These are phyloP conservation scores for Eucriotettix oculatus DNA, from an alignment of 2,888 invertebrate species.

Conservation along the genomic window DNA sequence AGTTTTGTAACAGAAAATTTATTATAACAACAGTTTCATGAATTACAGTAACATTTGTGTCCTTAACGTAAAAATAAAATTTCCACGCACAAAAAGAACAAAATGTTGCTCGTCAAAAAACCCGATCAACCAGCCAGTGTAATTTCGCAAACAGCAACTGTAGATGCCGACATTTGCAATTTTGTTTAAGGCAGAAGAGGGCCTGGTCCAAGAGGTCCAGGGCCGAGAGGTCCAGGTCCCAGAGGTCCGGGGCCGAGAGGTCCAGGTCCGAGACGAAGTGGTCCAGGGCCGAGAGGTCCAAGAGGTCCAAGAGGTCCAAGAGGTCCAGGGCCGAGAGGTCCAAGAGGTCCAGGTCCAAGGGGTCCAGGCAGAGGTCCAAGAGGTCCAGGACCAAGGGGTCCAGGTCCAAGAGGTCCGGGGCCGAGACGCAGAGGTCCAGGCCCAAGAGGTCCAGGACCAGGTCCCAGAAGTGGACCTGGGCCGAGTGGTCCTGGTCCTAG, in stretches of 20 bases:
- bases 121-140: neutral
- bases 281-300: neutral
- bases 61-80: neutral
- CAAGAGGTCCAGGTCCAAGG: neutral
- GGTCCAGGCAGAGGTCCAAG: neutral
- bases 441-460: neutral
- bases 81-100: neutral
- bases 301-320: neutral
- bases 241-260: neutral
- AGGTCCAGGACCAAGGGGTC: neutral
- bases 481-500: neutral
- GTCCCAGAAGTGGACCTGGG: neutral
- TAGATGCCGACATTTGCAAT: neutral
- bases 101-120: conserved; percentile 5
- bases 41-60: no score
- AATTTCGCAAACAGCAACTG: neutral
- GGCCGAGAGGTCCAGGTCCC: neutral
- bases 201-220: neutral
- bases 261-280: neutral
- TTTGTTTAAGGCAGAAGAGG: neutral
- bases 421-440: neutral
- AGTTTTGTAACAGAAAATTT: no score
- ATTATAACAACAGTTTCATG: no score
- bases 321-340: neutral
- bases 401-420: neutral